A percentile compares a stretch with the other conserved stretches of the same genome.
phyloP scores from a whole-genome alignment of 2,888 invertebrate species.

The Nephrotoma guestfalica region DNA sequence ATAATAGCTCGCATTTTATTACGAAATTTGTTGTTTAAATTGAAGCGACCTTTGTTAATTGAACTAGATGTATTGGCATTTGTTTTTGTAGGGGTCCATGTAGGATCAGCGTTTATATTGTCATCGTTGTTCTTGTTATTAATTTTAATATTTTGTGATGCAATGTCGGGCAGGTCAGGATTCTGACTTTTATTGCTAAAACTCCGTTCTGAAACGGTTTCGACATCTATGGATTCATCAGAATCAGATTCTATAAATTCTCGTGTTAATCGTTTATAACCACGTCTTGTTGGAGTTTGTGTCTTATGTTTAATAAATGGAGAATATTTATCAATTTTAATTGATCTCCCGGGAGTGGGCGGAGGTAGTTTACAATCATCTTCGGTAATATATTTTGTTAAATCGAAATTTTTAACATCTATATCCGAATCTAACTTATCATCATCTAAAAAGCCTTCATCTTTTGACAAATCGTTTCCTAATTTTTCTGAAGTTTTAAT shows the following conservation, averaged over 20 bases:
- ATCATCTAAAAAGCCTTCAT: neutral
- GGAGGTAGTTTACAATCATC: constrained; percentile 21
- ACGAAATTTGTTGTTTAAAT: neutral
- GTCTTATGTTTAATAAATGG: neutral
- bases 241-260: constrained; percentile 18
- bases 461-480: neutral
- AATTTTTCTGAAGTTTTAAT: neutral
- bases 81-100: constrained; percentile 22
- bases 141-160: neutral
- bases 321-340: neutral
- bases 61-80: neutral
- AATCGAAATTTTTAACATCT: constrained; percentile 27
- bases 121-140: constrained; percentile 17
- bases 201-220: constrained; percentile 22
- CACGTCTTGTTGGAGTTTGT: neutral
- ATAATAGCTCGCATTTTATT: neutral
- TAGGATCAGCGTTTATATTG: constrained; percentile 26
- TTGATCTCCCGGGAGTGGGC: neutral
- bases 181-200: neutral
- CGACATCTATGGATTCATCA: constrained; percentile 30
- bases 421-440: neutral
- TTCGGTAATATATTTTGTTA: constrained; percentile 29
- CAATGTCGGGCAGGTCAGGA: neutral
- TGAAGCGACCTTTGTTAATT: neutral
- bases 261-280: neutral